A percentile compares a stretch with the other conserved stretches of the same genome.
These are phyloP conservation scores for Tragelaphus eurycerus DNA, from an alignment of 2,797 vertebrate species.

Conservation along the genomic window DNA sequence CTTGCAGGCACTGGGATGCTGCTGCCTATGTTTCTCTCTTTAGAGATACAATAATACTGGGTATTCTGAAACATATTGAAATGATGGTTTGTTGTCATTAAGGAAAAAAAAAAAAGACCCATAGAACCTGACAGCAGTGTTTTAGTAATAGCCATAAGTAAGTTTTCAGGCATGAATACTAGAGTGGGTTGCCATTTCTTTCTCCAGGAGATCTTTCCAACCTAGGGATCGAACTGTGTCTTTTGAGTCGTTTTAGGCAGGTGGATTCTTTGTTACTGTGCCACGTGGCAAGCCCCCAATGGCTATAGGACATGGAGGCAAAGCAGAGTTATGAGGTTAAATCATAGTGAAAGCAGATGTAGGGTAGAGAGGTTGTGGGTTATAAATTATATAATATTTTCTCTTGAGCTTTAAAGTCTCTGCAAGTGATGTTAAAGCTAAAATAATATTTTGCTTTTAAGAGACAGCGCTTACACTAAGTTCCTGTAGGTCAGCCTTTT, in stretches of 20 bases:
- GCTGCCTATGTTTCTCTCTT: neutral
- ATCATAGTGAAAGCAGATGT: neutral
- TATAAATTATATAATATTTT: neutral
- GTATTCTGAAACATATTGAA: neutral
- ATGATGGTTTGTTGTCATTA: neutral
- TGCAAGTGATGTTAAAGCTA: neutral
- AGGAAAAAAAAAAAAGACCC: neutral
- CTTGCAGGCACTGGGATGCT: neutral
- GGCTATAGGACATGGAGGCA: neutral
- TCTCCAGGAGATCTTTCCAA: neutral
- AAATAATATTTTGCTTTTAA: neutral
- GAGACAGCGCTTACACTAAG: neutral
- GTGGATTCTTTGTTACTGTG: neutral
- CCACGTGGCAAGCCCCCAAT: neutral
- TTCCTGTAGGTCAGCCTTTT: neutral
- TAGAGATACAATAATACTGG: neutral
- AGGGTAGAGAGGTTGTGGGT: neutral
- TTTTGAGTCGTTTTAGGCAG: neutral
- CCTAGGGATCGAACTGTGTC: neutral
- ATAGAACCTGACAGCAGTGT: neutral
- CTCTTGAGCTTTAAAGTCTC: conserved; percentile 12
- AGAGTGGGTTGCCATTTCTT: neutral
- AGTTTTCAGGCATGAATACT: neutral
- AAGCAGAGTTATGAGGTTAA: neutral
- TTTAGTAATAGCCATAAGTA: neutral